Evolutionary conservation across 2,113 vertebrate species (phyloP), one percentile per base, ranked within the genome.

Genomic region (Capra hircus): DNA sequence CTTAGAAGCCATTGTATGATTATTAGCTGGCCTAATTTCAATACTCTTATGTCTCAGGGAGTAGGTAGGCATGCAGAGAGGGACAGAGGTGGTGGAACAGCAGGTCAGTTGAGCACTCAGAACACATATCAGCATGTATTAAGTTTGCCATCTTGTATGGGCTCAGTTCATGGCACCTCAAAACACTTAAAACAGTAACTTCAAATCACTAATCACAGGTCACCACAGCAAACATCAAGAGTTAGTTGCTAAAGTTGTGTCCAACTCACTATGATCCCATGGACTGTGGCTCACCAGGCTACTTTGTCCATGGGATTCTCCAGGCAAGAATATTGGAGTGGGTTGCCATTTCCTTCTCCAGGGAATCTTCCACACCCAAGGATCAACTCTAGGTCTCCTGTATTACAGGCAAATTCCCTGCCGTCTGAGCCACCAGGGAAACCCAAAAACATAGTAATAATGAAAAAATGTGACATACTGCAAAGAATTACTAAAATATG

Each of bases 361-460:
- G 64, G 64, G 19, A 36, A 36, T 71, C 17, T 71, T 36, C n/a
- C 0, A 0, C 17, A 71, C n/a, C n/a, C 64, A 71, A 21, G 64
- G 19, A 71, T 21, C 9, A 0, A 71, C 36, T 21, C 17, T 71
- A 19, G n/a, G 64, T 71, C 9, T 36, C n/a, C 33, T 21, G 9
- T 71, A 36, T 71, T 71, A 71, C 9, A 21, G 17, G n/a, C 4
- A 71, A 71, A 71, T 71, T 11, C 9, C 17, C 21, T 36, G 19
- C n/a, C 0, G 0, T 36, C 64, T 71, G 64, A 71, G n/a, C n/a
- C n/a, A 36, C n/a, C 17, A 71, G 64, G 64, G 17, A 36, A 71
- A 71, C 17, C 64, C 64, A 5, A 71, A 71, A 67, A 21, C 17
- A 64, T n/a, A 36, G 17, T 7, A 82, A n/a, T 82, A 52, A 52